Evolutionary conservation across 2,797 vertebrate species (phyloP), one percentile per base, ranked within the genome.

Genomic region (Euphonia xanthogaster): DNA sequence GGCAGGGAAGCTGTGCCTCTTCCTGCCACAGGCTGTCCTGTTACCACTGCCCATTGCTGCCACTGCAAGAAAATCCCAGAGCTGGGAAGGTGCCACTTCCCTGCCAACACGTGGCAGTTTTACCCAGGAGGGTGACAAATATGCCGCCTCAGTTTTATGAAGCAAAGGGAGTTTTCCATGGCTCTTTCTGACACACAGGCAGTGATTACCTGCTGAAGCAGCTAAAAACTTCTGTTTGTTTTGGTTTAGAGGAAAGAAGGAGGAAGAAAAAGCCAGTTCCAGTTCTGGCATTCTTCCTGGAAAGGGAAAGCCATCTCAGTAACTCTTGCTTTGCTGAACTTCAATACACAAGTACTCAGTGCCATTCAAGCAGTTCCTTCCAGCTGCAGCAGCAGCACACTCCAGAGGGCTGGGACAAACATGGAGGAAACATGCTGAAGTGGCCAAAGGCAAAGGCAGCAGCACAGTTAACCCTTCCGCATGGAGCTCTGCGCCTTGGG

Each of bases 291-390:
- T 95, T 87, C 30, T 45, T 92, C n/a, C 25, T 71, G 71, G 57
- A 81, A 94, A 78, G 42, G n/a, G 88, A 91, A 95, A 93, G 20
- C 57, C 33, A 39, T 47, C 53, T 70, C 28, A 1, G 45, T 61
- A 90, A 77, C 72, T 63, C 40, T 90, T 22, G 2, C 23, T 78
- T 93, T 81, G 84, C 92, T 89, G 74, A 48, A 86, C 60, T 94
- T 81, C 57, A 93, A 73, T 31, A 90, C 31, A 76, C 54, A 68
- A 70, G 51, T 27, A 42, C 48, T 78, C 17, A 1, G 25, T 51
- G 54, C 54, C 17, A 24, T 88, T 82, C 83, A 65, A 88, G 86
- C 28, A 73, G 65, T 37, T 57, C 48, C 68, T 87, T 77, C 68
- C 51, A 73, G 30, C 81, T 90, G 72, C 79, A 82, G 47, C 61